phyloP scores from a whole-genome alignment of 2,113 vertebrate genomes.

The Thryonomys swinderianus region DNA sequence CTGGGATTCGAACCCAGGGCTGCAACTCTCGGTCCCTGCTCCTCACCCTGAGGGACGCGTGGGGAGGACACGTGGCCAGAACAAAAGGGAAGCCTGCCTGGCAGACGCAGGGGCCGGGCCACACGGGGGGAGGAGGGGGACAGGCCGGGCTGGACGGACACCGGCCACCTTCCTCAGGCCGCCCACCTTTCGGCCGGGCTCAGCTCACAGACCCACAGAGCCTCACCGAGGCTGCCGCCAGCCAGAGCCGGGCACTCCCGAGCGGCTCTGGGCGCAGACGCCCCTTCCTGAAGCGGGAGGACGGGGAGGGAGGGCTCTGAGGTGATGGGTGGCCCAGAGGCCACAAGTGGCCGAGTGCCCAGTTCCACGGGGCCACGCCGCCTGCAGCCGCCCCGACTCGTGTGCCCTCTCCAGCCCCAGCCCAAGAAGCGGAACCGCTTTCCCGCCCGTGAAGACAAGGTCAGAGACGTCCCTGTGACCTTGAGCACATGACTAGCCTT shows the following conservation, averaged over 20 bases:
- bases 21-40: neutral
- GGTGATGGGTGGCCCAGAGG: neutral
- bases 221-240: neutral
- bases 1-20: neutral
- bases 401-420: neutral
- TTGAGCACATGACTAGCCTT: neutral
- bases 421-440: neutral
- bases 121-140: neutral
- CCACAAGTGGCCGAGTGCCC: neutral
- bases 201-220: conserved; percentile 12
- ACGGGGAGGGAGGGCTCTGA: neutral
- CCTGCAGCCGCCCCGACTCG: no score
- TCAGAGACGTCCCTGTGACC: neutral
- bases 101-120: conserved; percentile 30
- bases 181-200: neutral
- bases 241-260: neutral
- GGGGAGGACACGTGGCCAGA: neutral
- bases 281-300: neutral
- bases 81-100: neutral
- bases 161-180: conserved; percentile 61
- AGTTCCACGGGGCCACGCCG: accelerated
- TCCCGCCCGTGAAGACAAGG: neutral
- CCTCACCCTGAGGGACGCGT: neutral
- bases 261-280: neutral
- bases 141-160: conserved; percentile 15